Percentiles rank a stretch among this genome's conserved stretches.
Evolutionary conservation across 2,888 invertebrate species (phyloP).

Genomic region (Stegana nigrithorax): DNA sequence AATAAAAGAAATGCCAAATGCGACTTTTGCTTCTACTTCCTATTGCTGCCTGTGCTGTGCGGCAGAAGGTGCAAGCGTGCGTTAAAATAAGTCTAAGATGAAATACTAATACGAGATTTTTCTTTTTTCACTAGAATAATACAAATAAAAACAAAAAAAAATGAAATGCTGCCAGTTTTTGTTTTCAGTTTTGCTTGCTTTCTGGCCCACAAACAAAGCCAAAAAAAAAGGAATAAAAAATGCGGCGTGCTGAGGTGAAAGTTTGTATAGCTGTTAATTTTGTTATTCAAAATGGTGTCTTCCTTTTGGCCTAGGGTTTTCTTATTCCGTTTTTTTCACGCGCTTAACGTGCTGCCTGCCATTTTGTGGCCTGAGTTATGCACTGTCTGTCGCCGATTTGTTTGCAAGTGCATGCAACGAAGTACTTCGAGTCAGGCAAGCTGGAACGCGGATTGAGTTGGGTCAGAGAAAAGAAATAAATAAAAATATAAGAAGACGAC

Average conservation of each 20-base stretch:
- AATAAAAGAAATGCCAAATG: slow-evolving; percentile 18
- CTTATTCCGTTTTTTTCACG: too few species aligned
- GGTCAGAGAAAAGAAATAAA: neutral
- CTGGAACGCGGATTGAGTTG: neutral
- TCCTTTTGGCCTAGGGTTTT: slow-evolving; percentile 22
- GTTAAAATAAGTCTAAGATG: slow-evolving; percentile 40
- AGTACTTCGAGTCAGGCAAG: too few species aligned
- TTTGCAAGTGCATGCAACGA: too few species aligned
- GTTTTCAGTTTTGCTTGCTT: neutral
- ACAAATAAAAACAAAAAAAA: slow-evolving; percentile 19
- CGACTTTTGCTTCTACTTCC: neutral
- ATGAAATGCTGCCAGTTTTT: slow-evolving; percentile 18
- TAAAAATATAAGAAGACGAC: slow-evolving; percentile 18
- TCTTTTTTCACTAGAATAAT: slow-evolving; percentile 22
- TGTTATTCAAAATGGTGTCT: slow-evolving; percentile 65
- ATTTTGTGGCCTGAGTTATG: too few species aligned
- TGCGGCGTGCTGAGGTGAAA: slow-evolving; percentile 33
- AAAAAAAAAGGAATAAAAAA: slow-evolving; percentile 15
- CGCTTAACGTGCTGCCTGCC: too few species aligned
- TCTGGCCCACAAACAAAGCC: slow-evolving; percentile 12
- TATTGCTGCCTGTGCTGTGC: slow-evolving; percentile 42
- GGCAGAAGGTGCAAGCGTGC: slow-evolving; percentile 54
- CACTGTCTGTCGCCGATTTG: too few species aligned
- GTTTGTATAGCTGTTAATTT: slow-evolving; percentile 58
- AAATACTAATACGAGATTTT: slow-evolving; percentile 22